A percentile compares a stretch with the other conserved stretches of the same genome.
Evolutionary conservation across 1,140 invertebrate genomes (phyloP).

Genomic region (Leguminivora glycinivorella): DNA sequence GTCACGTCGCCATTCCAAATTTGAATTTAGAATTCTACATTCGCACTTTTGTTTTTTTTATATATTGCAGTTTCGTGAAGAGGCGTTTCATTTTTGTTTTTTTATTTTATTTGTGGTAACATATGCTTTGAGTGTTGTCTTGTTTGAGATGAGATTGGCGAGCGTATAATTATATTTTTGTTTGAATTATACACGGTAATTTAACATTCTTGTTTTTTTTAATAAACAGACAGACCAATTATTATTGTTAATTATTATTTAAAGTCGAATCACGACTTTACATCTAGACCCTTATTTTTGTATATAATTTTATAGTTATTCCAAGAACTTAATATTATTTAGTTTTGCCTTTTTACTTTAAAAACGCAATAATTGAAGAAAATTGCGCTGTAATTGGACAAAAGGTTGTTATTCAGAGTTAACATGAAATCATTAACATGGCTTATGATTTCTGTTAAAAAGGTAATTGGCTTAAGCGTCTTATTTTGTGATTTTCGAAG

Average conservation of each 20-base stretch:
- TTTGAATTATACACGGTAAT: neutral
- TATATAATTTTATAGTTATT: neutral
- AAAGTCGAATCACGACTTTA: too few relatives aligned
- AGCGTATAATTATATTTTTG: slow-evolving; percentile 1
- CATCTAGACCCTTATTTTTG: neutral
- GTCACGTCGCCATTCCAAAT: slow-evolving; percentile 4
- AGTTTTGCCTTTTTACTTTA: neutral
- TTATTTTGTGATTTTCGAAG: slow-evolving; percentile 12
- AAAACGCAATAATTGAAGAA: slow-evolving; percentile 13
- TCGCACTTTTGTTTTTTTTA: neutral
- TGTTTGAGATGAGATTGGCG: slow-evolving; percentile 13
- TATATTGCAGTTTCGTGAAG: slow-evolving; percentile 8
- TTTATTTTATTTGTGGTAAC: neutral
- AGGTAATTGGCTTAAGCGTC: neutral
- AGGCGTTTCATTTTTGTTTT: neutral
- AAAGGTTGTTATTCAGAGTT: slow-evolving; percentile 19
- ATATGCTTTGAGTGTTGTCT: neutral
- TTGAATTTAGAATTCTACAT: neutral
- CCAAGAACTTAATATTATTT: slow-evolving; percentile 1
- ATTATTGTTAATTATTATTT: too few relatives aligned
- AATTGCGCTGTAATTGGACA: slow-evolving; percentile 7
- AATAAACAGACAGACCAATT: neutral
- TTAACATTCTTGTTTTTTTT: neutral
- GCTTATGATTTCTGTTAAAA: slow-evolving; percentile 15
- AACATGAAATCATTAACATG: slow-evolving; percentile 24